Percentiles rank a stretch among this genome's conserved stretches.
These are phyloP conservation scores for Stichopus chloronotus DNA, from an alignment of 35 echinoderm and acorn worm species.

Conservation along the genomic window DNA sequence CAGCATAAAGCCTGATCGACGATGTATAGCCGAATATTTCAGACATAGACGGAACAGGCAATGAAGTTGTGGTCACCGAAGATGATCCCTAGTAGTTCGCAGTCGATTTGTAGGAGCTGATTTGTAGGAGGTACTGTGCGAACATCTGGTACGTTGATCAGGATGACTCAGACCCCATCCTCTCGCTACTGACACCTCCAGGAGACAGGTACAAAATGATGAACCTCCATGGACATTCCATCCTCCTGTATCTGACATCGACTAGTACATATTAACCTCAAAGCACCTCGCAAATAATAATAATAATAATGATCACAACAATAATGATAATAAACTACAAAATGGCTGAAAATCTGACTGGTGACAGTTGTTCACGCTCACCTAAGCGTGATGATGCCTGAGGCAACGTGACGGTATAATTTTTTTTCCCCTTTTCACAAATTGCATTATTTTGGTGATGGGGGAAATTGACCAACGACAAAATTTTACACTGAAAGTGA, in stretches of 20 bases:
- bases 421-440: too few species aligned
- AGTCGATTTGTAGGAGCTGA: too few species aligned
- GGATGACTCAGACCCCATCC: neutral
- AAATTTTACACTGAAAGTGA: too few species aligned
- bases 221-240: neutral
- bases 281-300: neutral
- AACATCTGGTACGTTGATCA: neutral
- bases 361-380: constrained; percentile 4
- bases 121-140: too few species aligned
- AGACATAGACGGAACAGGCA: too few species aligned
- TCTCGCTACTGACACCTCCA: neutral
- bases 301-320: too few species aligned
- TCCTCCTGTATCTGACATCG: neutral
- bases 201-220: neutral
- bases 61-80: too few species aligned
- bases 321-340: neutral
- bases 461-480: too few species aligned
- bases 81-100: too few species aligned
- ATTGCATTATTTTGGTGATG: too few species aligned
- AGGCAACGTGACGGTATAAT: neutral
- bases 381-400: neutral
- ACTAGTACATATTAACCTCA: neutral
- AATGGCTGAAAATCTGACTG: neutral
- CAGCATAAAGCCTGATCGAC: too few species aligned
- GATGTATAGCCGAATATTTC: too few species aligned